phyloP scores from a whole-genome alignment of 2,113 vertebrate species.

The Phyllostomus discolor region DNA sequence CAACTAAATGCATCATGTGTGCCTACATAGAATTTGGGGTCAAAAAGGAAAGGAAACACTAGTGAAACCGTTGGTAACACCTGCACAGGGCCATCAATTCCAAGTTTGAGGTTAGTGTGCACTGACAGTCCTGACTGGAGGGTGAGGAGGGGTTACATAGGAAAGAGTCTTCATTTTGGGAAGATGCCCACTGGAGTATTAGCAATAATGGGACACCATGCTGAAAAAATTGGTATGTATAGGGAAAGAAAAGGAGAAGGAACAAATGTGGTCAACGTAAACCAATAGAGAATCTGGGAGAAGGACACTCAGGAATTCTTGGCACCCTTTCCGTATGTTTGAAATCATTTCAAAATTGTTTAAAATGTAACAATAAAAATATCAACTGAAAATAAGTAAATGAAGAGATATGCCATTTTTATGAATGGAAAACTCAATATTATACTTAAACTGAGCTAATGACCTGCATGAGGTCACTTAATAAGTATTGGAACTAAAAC shows the following conservation, averaged over 20 bases:
- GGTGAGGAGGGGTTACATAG: not conserved
- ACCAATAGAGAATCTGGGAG: not conserved
- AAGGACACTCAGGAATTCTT: not conserved
- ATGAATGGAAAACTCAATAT: not conserved
- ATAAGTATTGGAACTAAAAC: not conserved
- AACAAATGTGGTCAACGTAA: not conserved
- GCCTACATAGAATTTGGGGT: not conserved
- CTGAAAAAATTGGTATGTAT: not conserved
- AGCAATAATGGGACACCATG: not conserved
- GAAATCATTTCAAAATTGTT: conserved; percentile 3
- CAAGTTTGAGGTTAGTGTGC: not conserved
- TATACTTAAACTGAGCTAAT: not conserved
- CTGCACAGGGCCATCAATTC: not conserved
- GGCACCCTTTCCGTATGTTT: not conserved
- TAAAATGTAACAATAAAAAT: not conserved
- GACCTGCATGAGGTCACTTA: not conserved
- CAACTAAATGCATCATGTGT: not conserved
- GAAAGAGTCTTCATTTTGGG: not conserved
- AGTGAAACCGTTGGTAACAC: not conserved
- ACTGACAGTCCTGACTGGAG: not conserved
- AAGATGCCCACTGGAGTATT: not conserved
- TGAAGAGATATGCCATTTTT: not conserved
- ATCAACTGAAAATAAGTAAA: not conserved
- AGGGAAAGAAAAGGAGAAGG: not conserved
- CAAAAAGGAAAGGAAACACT: not conserved